These are phyloP conservation scores for Hylomyscus alleni DNA, from an alignment of 2,797 vertebrate species.

Conservation along the genomic window DNA sequence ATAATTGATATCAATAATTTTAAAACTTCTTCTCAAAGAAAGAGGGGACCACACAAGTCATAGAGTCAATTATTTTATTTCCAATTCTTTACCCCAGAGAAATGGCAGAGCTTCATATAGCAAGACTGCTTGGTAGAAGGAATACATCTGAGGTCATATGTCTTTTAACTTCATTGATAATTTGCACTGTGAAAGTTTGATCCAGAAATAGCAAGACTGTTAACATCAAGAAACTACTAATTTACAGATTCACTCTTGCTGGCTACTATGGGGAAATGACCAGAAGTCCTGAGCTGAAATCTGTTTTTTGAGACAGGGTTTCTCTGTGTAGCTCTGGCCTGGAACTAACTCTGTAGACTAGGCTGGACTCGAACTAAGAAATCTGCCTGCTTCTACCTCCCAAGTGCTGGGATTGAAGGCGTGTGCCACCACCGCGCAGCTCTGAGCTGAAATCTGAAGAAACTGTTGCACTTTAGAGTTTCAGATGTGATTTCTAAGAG, in stretches of 20 bases:
- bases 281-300: background rate
- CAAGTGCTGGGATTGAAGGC: no score
- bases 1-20: background rate
- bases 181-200: background rate
- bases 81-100: background rate
- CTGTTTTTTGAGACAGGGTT: no score
- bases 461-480: fast-evolving
- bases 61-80: background rate
- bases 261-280: background rate
- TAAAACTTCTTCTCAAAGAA: background rate
- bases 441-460: background rate
- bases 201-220: background rate
- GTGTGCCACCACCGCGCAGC: no score
- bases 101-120: background rate
- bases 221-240: background rate
- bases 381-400: no score
- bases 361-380: no score
- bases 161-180: background rate
- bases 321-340: no score
- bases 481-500: background rate
- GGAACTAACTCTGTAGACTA: no score
- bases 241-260: background rate
- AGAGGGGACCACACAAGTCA: background rate
- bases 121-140: background rate
- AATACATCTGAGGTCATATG: background rate